Conservation (phyloP, 2,797 vertebrate species). For the Sebastolobus alascanus region DNA sequence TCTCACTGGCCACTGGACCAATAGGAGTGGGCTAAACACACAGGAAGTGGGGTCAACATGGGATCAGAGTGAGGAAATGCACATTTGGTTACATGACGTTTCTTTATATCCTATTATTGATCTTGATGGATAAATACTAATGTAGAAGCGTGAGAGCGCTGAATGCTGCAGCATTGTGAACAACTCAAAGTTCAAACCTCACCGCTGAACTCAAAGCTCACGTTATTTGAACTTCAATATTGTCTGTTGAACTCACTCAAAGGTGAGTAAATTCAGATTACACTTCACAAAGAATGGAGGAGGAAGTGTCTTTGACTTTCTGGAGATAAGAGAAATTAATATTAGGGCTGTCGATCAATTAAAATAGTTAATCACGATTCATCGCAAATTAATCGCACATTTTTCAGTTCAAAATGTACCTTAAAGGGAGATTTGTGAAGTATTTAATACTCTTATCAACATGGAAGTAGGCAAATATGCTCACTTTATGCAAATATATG, state of each 20-base stretch:
- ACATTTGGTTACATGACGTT: neutral
- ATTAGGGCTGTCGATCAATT: too few species aligned
- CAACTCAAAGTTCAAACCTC: neutral
- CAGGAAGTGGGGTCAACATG: conserved; percentile 57
- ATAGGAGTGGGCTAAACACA: conserved; percentile 91
- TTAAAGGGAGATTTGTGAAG: too few species aligned
- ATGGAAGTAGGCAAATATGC: too few species aligned
- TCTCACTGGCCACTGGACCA: conserved; percentile 91
- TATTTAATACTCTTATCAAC: too few species aligned
- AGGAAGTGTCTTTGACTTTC: too few species aligned
- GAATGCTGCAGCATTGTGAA: neutral
- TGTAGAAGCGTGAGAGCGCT: neutral
- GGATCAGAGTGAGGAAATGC: conserved; percentile 68
- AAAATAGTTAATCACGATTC: too few species aligned
- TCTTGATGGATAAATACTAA: too few species aligned
- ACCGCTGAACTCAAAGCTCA: neutral
- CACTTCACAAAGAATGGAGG: too few species aligned
- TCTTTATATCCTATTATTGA: neutral
- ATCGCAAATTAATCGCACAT: too few species aligned
- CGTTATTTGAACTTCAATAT: neutral
- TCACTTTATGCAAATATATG: too few species aligned
- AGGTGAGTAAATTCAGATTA: neutral
- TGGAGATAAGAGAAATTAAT: too few species aligned
- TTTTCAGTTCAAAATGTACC: too few species aligned
- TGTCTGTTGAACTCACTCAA: neutral